Evolutionary conservation across 37 sponge, comb jelly and placozoan species (phyloP), one percentile per base, ranked within the genome.

Genomic region (Lycopodina hypogea): DNA sequence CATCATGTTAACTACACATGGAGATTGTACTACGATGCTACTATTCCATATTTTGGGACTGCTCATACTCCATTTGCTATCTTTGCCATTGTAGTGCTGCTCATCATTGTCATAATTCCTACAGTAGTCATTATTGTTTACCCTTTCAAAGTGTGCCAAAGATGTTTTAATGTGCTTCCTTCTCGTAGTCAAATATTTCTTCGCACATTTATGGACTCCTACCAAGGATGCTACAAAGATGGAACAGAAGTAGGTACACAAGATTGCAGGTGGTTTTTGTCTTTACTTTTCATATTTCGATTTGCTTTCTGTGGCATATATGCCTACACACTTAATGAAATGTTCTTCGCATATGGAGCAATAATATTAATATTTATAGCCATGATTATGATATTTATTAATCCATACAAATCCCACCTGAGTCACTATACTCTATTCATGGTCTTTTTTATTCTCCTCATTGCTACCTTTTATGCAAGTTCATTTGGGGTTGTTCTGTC

Each of bases 211-310:
- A 35, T 90, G 33, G 82, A 81, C 38, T 67, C 57, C 0, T 90
- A 82, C 68, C 79, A 90, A 35, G 86, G 90, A 17, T 85, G 90
- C 75, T 90, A 85, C 59, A 78, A 84, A 38, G 75, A 90, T 78
- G 85, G 85, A 41, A 85, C 72, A 24, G 65, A 83, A 42, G 56
- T 63, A 24, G 72, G 81, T 15, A 59, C 77, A 0, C 51, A 61
- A 22, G 71, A 85, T 50, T 82, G 62, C 42, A 72, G 86, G 1
- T 90, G 74, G 68, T 90, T 90, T 85, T 82, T 86, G 2, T 71
- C 79, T 36, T 22, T 82, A 39, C 51, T 62, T 37, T 78, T 90
- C 50, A 18, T 78, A 2, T 48, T 72, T 26, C 82, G 90, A 32
- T 40, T 90, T 55, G 52, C 60, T 3, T 26, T 78, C 22, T 41